Percentiles rank a stretch among this genome's conserved stretches.
These are phyloP conservation scores for Brachylomia viminalis DNA, from an alignment of 2,888 invertebrate species.

Conservation along the genomic window DNA sequence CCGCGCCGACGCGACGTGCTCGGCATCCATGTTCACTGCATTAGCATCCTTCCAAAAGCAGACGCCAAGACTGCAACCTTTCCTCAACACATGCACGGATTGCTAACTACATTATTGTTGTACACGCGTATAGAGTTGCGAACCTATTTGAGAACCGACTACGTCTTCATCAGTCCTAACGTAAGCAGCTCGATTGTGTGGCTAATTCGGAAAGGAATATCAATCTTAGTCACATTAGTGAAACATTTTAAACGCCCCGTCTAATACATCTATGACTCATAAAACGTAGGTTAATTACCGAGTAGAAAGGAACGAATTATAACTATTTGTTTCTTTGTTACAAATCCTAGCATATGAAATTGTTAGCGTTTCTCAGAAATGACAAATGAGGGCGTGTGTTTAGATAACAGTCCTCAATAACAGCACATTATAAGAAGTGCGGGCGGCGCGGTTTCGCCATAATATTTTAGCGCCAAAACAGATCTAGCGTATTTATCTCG, in stretches of 20 bases:
- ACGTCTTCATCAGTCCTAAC: conserved; percentile 25
- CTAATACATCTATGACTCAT: conserved; percentile 19
- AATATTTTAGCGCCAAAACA: conserved; percentile 45
- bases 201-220: conserved; percentile 36
- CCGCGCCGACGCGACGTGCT: conserved; percentile 75
- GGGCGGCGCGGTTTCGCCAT: conserved; percentile 27
- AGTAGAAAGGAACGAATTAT: conserved; percentile 10
- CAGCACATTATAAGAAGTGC: conserved; percentile 39
- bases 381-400: conserved; percentile 44
- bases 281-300: conserved; percentile 16
- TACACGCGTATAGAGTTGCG: conserved; percentile 6
- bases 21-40: conserved; percentile 69
- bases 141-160: conserved; percentile 1
- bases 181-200: conserved; percentile 17
- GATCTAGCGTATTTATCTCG: conserved; percentile 57
- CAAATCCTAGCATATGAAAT: conserved; percentile 29
- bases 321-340: conserved; percentile 35
- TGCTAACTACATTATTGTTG: conserved; percentile 60
- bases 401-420: conserved; percentile 38
- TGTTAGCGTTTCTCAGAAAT: conserved; percentile 33
- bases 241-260: background rate
- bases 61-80: conserved; percentile 69
- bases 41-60: conserved; percentile 67
- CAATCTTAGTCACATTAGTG: conserved; percentile 19
- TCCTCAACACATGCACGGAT: conserved; percentile 67